Evolutionary conservation across 2,797 vertebrate genomes (phyloP).

Genomic region (Glyptemys insculpta): DNA sequence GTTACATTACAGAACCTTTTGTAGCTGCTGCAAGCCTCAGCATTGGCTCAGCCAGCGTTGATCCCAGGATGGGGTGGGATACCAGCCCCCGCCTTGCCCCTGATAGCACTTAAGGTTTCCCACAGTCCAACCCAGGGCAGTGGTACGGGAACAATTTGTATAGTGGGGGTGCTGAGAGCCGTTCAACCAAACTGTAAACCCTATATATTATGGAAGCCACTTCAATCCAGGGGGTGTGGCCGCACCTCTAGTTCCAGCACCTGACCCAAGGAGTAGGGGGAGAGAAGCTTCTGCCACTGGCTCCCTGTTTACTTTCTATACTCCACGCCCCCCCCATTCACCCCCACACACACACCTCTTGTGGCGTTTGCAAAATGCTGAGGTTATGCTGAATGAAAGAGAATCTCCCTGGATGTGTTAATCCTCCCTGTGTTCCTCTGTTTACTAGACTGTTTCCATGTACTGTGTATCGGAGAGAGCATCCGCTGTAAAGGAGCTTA

Average conservation of each 20-base stretch:
- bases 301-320: not conserved
- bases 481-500: not conserved
- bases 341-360: not conserved
- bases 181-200: too few relatives aligned
- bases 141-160: too few relatives aligned
- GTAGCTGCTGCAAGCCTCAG: not conserved
- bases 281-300: not conserved
- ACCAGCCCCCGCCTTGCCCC: not conserved
- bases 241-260: too few relatives aligned
- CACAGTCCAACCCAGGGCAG: not conserved
- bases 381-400: not conserved
- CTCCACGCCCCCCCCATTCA: too few relatives aligned
- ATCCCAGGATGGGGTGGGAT: not conserved
- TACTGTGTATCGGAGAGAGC: accelerated
- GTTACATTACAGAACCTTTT: not conserved
- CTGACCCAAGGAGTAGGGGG: too few relatives aligned
- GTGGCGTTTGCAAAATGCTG: not conserved
- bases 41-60: not conserved
- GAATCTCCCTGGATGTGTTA: accelerated
- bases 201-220: too few relatives aligned
- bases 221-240: too few relatives aligned
- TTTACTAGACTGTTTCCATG: not conserved
- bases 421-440: not conserved
- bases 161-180: too few relatives aligned
- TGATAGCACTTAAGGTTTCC: not conserved